These are phyloP conservation scores for Pterostichus niger DNA, from an alignment of 2,888 invertebrate genomes.

Conservation along the genomic window DNA sequence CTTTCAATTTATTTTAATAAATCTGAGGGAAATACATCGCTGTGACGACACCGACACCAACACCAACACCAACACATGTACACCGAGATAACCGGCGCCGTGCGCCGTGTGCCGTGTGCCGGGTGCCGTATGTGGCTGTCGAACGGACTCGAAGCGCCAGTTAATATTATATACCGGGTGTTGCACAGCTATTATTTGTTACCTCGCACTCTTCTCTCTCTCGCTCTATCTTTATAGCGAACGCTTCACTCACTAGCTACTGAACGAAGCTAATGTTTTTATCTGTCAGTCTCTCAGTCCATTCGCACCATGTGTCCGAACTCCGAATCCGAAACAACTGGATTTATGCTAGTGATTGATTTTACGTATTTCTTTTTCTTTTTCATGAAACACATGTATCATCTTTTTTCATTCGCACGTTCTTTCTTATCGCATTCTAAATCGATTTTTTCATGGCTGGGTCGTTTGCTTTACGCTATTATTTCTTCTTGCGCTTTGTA, in stretches of 20 bases:
- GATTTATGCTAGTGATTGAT: slow-evolving; percentile 50
- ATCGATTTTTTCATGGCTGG: slow-evolving; percentile 14
- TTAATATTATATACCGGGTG: slow-evolving; percentile 45
- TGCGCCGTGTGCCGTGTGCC: too few relatives aligned
- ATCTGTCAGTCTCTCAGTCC: slow-evolving; percentile 49
- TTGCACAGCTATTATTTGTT: slow-evolving; percentile 48
- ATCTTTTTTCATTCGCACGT: slow-evolving; percentile 38
- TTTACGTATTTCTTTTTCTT: slow-evolving; percentile 34
- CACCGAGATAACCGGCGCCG: slow-evolving; percentile 40
- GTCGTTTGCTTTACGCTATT: slow-evolving; percentile 4
- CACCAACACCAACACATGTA: neutral
- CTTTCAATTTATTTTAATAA: slow-evolving; percentile 78
- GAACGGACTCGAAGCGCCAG: slow-evolving; percentile 29
- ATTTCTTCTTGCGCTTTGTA: neutral
- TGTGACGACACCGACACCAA: slow-evolving; percentile 50
- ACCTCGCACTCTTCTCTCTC: slow-evolving; percentile 26
- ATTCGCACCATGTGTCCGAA: neutral
- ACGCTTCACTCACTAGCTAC: slow-evolving; percentile 16
- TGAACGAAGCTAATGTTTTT: slow-evolving; percentile 47
- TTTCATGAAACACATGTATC: slow-evolving; percentile 19
- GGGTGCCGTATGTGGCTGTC: slow-evolving; percentile 49
- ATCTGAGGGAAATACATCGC: slow-evolving; percentile 73
- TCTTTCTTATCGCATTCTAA: slow-evolving; percentile 27
- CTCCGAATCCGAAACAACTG: slow-evolving; percentile 33
- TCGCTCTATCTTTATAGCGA: slow-evolving; percentile 42